A percentile compares a stretch with the other conserved stretches of the same genome.
These are phyloP conservation scores for Papilio dardanus DNA, from an alignment of 1,140 invertebrate genomes.

Conservation along the genomic window DNA sequence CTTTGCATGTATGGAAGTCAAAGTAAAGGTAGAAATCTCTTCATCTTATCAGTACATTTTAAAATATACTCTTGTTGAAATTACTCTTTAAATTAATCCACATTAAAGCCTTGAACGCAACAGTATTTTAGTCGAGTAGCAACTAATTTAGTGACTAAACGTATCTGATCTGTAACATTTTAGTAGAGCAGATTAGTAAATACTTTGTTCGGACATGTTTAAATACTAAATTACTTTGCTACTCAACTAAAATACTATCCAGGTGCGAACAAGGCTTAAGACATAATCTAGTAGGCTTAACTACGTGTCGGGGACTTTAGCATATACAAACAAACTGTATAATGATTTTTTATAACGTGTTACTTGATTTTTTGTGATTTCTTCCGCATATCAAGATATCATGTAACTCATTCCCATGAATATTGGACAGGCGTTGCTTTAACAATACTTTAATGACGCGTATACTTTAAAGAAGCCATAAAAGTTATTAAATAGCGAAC, in stretches of 20 bases:
- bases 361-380: too few relatives aligned
- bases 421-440: not conserved
- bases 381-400: not conserved
- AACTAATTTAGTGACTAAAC: too few relatives aligned
- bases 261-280: too few relatives aligned
- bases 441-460: not conserved
- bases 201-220: too few relatives aligned
- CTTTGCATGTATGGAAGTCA: not conserved
- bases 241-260: too few relatives aligned
- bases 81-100: not conserved
- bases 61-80: not conserved
- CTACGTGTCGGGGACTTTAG: not conserved
- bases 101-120: too few relatives aligned
- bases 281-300: not conserved
- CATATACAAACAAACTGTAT: not conserved
- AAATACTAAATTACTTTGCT: too few relatives aligned
- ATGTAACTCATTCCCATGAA: not conserved
- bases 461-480: conserved; percentile 11
- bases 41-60: not conserved
- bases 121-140: too few relatives aligned
- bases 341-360: too few relatives aligned
- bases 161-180: too few relatives aligned
- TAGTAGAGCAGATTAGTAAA: too few relatives aligned
- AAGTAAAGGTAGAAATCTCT: not conserved
- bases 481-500: conserved; percentile 21